These are phyloP conservation scores for Conchocele bisecta DNA, from an alignment of 2,888 invertebrate species.

Conservation along the genomic window DNA sequence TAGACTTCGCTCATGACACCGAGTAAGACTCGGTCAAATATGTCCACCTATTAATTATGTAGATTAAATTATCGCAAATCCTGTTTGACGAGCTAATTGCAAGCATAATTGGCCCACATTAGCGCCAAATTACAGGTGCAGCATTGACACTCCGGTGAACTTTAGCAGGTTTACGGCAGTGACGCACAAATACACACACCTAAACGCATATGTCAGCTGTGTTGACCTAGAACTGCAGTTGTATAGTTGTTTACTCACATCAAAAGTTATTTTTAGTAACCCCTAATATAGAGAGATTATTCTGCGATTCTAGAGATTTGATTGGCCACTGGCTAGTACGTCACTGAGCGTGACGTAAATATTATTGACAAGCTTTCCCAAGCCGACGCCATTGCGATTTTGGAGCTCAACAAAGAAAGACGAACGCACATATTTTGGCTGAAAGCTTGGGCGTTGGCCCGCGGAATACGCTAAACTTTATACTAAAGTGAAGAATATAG, in stretches of 20 bases:
- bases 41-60: too few relatives aligned
- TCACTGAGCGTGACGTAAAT: conserved; percentile 54
- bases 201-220: too few relatives aligned
- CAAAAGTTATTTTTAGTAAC: conserved; percentile 50
- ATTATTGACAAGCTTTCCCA: conserved; percentile 29
- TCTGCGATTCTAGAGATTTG: conserved; percentile 24
- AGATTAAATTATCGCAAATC: too few relatives aligned
- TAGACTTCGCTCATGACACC: too few relatives aligned
- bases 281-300: conserved; percentile 43
- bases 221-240: conserved; percentile 58
- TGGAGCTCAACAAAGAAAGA: conserved; percentile 36
- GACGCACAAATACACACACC: conserved; percentile 28
- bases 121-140: too few relatives aligned
- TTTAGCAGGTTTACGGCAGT: conserved; percentile 37
- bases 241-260: conserved; percentile 50
- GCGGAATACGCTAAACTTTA: not conserved
- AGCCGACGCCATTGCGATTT: conserved; percentile 40
- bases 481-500: not conserved
- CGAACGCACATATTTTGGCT: conserved; percentile 18
- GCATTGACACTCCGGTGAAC: too few relatives aligned
- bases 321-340: conserved; percentile 45
- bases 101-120: too few relatives aligned
- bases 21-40: too few relatives aligned
- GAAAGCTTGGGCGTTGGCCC: conserved; percentile 25
- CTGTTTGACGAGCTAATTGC: too few relatives aligned